These are phyloP conservation scores for Ormyrus labotus DNA, from an alignment of 2,888 invertebrate genomes.

Conservation along the genomic window DNA sequence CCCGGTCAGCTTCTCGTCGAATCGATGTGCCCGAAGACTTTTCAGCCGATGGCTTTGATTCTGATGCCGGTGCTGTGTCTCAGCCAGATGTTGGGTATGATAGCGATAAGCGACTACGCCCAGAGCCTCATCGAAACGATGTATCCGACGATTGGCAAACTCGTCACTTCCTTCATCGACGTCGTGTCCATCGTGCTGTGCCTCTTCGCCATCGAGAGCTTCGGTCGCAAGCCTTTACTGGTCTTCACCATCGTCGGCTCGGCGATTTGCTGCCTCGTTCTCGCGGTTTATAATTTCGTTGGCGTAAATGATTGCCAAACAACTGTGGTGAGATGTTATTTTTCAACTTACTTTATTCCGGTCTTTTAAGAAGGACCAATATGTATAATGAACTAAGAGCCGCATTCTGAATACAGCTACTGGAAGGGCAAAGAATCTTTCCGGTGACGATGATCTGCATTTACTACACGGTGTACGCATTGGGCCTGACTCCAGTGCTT, in stretches of 20 bases:
- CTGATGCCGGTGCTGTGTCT: constrained; percentile 53
- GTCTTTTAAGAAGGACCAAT: too few relatives aligned
- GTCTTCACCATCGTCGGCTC: constrained; percentile 58
- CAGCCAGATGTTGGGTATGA: constrained; percentile 60
- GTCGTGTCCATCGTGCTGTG: constrained; percentile 56
- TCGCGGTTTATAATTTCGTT: constrained; percentile 53
- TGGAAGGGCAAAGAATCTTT: constrained; percentile 21
- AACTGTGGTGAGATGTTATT: constrained; percentile 1
- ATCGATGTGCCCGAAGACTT: constrained; percentile 26
- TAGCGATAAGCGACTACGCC: constrained; percentile 58
- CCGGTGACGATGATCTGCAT: constrained; percentile 52
- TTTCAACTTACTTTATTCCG: neutral
- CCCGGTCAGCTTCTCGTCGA: constrained; percentile 18
- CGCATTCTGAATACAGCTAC: constrained; percentile 12
- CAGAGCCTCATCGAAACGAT: constrained; percentile 46
- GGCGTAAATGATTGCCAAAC: neutral
- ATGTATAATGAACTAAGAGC: neutral
- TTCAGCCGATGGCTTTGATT: neutral
- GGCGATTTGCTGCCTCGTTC: constrained; percentile 57
- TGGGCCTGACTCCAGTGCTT: constrained; percentile 60
- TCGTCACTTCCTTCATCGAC: constrained; percentile 57
- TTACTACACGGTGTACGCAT: constrained; percentile 60
- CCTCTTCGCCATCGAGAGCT: constrained; percentile 57
- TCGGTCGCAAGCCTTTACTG: constrained; percentile 57
- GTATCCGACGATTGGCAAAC: constrained; percentile 50